Conservation (phyloP, 2,797 vertebrate genomes). For the Notolabrus celidotus region DNA sequence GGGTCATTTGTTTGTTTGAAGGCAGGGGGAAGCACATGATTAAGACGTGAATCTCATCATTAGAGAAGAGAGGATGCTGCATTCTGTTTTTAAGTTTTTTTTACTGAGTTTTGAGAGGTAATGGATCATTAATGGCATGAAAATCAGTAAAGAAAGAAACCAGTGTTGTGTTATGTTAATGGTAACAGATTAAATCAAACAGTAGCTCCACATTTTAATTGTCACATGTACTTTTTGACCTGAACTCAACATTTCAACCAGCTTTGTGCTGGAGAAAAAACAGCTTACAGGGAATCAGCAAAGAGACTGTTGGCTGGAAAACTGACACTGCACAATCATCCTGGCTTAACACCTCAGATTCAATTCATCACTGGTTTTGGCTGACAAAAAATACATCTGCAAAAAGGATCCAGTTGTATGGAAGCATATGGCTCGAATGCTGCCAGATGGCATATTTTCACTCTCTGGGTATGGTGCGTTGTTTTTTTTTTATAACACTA, state of each 20-base stretch:
- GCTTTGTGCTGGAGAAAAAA: constrained; percentile 33
- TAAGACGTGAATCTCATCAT: background rate
- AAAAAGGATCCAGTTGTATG: constrained; percentile 30
- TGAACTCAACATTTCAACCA: constrained; percentile 8
- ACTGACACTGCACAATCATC: constrained; percentile 31
- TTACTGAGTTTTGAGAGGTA: background rate
- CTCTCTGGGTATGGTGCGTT: background rate
- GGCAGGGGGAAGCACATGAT: background rate
- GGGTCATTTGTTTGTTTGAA: constrained; percentile 24
- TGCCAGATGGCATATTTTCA: constrained; percentile 30
- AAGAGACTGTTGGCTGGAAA: constrained; percentile 41
- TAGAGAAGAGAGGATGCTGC: background rate
- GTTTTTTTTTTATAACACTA: constrained; percentile 10
- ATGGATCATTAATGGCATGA: background rate
- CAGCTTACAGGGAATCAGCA: constrained; percentile 24
- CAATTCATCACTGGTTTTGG: constrained; percentile 36
- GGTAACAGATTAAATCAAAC: background rate
- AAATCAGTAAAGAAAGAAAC: background rate
- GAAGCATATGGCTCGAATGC: constrained; percentile 13
- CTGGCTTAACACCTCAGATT: constrained; percentile 32
- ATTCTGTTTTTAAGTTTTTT: background rate
- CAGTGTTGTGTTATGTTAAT: background rate
- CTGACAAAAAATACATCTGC: constrained; percentile 34
- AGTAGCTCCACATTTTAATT: background rate
- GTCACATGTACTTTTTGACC: constrained; percentile 1